These are phyloP conservation scores for Actinia equina DNA, from an alignment of 64 coral and sea anemone genomes.

Conservation along the genomic window DNA sequence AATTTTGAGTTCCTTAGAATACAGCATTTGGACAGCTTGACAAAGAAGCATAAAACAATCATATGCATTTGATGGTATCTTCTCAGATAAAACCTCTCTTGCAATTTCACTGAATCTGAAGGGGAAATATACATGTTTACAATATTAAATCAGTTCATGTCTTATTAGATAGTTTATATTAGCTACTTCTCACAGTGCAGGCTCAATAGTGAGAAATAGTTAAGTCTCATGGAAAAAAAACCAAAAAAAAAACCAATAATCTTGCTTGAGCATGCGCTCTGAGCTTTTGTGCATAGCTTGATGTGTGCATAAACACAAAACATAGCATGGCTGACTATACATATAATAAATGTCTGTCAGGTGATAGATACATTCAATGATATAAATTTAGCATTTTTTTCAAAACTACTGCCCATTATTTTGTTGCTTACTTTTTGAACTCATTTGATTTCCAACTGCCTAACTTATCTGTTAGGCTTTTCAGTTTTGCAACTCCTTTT, in stretches of 20 bases:
- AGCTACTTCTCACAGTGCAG: not conserved
- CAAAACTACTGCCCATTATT: not conserved
- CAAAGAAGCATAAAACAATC: slow-evolving; percentile 47
- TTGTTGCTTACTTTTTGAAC: slow-evolving; percentile 48
- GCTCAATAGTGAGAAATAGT: not conserved
- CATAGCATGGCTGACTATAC: no score
- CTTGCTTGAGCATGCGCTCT: no score
- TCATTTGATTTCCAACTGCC: slow-evolving; percentile 73
- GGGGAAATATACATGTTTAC: not conserved
- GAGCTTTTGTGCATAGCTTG: no score
- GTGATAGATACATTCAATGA: not conserved
- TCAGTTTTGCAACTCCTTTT: slow-evolving; percentile 47
- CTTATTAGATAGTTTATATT: not conserved
- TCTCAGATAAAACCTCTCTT: slow-evolving; percentile 64
- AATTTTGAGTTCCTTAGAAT: slow-evolving; percentile 24
- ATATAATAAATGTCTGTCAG: no score
- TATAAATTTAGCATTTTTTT: not conserved
- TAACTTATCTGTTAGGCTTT: slow-evolving; percentile 62
- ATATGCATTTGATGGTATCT: slow-evolving; percentile 48
- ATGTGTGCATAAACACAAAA: no score
- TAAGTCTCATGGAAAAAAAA: no score
- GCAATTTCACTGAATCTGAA: slow-evolving; percentile 42
- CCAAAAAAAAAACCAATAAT: no score
- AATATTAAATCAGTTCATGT: not conserved
- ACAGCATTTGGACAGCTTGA: slow-evolving; percentile 48